Conservation (phyloP, 2,888 invertebrate genomes). For the Lissonota sp. region DNA sequence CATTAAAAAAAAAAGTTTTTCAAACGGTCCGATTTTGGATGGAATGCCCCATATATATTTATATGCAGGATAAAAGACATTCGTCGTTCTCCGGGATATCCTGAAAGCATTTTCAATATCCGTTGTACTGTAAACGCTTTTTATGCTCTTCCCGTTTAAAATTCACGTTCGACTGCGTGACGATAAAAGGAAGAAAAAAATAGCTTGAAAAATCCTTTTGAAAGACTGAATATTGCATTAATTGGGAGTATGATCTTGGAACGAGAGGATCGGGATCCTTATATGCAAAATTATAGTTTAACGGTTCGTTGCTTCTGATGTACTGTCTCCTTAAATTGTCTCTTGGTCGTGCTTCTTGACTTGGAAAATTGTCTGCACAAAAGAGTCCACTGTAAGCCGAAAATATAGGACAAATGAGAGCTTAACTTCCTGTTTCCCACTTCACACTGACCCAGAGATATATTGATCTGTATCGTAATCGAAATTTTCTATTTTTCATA, state of each 20-base stretch:
- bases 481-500: too few relatives aligned
- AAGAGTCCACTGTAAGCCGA: background rate
- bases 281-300: background rate
- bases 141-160: background rate
- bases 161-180: background rate
- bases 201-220: too few relatives aligned
- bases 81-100: background rate
- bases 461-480: too few relatives aligned
- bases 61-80: background rate
- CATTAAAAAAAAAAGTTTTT: too few relatives aligned
- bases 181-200: background rate
- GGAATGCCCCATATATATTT: too few relatives aligned
- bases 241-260: too few relatives aligned
- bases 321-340: background rate
- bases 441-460: too few relatives aligned
- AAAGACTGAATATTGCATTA: background rate
- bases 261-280: too few relatives aligned
- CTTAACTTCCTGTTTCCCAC: too few relatives aligned
- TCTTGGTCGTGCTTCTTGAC: background rate
- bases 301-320: constrained; percentile 12
- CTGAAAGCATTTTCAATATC: background rate
- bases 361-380: background rate
- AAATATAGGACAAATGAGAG: background rate
- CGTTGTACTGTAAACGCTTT: background rate
- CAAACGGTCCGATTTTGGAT: too few relatives aligned